Evolutionary conservation across 2,797 vertebrate species (phyloP).

Genomic region (Phataginus tetradactyla): DNA sequence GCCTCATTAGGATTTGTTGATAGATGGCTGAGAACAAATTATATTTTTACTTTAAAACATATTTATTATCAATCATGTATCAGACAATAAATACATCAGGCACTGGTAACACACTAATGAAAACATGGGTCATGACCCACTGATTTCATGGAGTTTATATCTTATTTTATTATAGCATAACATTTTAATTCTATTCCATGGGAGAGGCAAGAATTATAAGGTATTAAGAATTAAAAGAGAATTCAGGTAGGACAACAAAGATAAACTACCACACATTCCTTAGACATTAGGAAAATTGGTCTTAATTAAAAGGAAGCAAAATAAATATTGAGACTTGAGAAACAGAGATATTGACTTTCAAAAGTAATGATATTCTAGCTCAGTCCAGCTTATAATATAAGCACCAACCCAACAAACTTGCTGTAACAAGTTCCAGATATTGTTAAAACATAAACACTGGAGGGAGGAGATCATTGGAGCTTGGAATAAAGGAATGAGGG

Average conservation of each 20-base stretch:
- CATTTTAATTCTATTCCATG: background rate
- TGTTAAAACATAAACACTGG: conserved; percentile 1
- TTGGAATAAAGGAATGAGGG: background rate
- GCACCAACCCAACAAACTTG: background rate
- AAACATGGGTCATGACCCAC: background rate
- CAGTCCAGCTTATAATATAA: background rate
- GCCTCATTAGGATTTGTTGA: background rate
- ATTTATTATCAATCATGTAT: background rate
- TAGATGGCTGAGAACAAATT: background rate
- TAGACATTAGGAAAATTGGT: background rate
- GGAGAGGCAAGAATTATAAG: background rate
- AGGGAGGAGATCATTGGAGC: background rate
- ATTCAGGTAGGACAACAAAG: background rate
- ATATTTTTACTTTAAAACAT: background rate
- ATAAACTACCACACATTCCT: background rate
- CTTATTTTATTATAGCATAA: background rate
- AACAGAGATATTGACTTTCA: background rate
- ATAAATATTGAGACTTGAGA: background rate
- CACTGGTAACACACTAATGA: background rate
- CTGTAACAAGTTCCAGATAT: background rate
- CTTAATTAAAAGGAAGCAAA: background rate
- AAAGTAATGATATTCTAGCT: background rate
- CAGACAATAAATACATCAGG: background rate
- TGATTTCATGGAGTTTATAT: background rate
- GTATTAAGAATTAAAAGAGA: background rate